Evolutionary conservation across 2,888 invertebrate species (phyloP).

Genomic region (Anthophora plumipes): DNA sequence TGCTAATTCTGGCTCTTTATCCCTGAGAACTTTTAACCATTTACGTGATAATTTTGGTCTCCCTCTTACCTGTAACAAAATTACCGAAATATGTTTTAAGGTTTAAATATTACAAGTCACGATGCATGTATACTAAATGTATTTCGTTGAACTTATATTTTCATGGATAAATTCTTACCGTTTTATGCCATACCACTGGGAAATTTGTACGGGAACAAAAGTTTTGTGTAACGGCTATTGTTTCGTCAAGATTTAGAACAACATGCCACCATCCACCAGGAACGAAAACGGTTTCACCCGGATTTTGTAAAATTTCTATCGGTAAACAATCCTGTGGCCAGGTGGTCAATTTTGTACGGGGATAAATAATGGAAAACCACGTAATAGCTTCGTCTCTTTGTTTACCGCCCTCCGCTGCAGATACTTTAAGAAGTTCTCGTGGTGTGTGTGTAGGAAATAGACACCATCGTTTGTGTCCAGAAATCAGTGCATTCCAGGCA

Average conservation of each 20-base stretch:
- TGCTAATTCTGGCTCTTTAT: constrained; percentile 92
- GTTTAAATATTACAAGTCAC: background rate
- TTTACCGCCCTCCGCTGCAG: constrained; percentile 96
- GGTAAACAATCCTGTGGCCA: constrained; percentile 98
- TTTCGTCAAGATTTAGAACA: constrained; percentile 97
- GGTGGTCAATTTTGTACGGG: constrained; percentile 92
- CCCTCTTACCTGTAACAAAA: constrained; percentile 88
- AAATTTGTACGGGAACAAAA: constrained; percentile 98
- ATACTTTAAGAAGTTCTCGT: constrained; percentile 96
- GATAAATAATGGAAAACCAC: constrained; percentile 98
- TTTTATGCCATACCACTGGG: constrained; percentile 99
- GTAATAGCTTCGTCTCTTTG: constrained; percentile 99
- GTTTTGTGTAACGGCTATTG: constrained; percentile 99
- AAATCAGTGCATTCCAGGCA: constrained; percentile 99
- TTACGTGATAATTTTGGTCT: constrained; percentile 97
- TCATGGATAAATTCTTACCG: constrained; percentile 84
- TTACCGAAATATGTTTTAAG: background rate
- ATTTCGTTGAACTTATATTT: background rate
- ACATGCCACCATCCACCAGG: constrained; percentile 99
- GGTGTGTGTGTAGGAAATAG: constrained; percentile 99
- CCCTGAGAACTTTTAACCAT: constrained; percentile 91
- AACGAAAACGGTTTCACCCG: constrained; percentile 99
- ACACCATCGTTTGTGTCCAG: constrained; percentile 99
- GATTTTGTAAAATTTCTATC: constrained; percentile 97
- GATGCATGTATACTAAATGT: background rate